Percentiles rank a stretch among this genome's conserved stretches.
These are phyloP conservation scores for Pseudorasbora parva DNA, from an alignment of 2,113 vertebrate genomes.

Conservation along the genomic window DNA sequence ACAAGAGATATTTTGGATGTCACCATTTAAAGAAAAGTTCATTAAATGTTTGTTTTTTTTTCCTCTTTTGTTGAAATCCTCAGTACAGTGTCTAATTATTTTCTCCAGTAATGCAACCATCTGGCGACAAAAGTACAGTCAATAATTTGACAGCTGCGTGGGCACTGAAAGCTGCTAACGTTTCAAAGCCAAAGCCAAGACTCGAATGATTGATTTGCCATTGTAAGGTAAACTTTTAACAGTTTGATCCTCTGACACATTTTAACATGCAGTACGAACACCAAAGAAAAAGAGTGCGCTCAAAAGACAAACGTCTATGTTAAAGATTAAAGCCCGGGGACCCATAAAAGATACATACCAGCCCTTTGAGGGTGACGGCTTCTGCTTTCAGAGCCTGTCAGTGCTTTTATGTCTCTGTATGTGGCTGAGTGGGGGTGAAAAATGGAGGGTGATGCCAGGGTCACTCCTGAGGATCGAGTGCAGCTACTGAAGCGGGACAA, in stretches of 20 bases:
- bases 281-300: slow-evolving; percentile 52
- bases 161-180: slow-evolving; percentile 55
- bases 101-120: slow-evolving; percentile 55
- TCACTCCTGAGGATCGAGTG: slow-evolving; percentile 44
- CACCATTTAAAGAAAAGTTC: neutral
- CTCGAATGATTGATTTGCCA: slow-evolving; percentile 57
- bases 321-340: slow-evolving; percentile 62
- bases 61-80: slow-evolving; percentile 13
- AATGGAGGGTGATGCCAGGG: slow-evolving; percentile 60
- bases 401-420: slow-evolving; percentile 49
- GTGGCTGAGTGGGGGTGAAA: slow-evolving; percentile 56
- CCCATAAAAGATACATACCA: slow-evolving; percentile 55
- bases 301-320: slow-evolving; percentile 66
- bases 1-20: neutral
- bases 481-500: slow-evolving; percentile 45
- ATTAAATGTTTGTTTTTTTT: no score
- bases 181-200: slow-evolving; percentile 35
- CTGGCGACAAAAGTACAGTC: slow-evolving; percentile 55
- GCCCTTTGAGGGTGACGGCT: slow-evolving; percentile 49
- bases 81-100: slow-evolving; percentile 40
- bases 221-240: slow-evolving; percentile 63
- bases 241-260: slow-evolving; percentile 58
- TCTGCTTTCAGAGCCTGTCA: slow-evolving; percentile 53
- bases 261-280: slow-evolving; percentile 58
- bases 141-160: slow-evolving; percentile 57